phyloP scores from a whole-genome alignment of 2,797 vertebrate species.

The Parauchenoglanis punctatus region DNA sequence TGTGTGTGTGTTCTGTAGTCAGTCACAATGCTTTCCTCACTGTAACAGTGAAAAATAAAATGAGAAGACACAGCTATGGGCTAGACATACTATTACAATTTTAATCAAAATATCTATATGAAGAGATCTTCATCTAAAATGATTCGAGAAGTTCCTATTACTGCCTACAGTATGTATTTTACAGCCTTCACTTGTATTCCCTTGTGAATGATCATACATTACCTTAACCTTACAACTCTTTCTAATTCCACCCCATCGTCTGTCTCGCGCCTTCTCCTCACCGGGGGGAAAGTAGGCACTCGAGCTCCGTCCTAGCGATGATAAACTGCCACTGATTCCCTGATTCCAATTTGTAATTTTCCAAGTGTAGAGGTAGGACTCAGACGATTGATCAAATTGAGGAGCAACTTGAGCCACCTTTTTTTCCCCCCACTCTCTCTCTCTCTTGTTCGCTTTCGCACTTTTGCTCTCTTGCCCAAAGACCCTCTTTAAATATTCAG shows the following conservation, averaged over 20 bases:
- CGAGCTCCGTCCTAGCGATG: conserved; percentile 69
- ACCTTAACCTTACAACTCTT: conserved; percentile 36
- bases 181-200: conserved; percentile 19
- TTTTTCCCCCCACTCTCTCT: conserved; percentile 35
- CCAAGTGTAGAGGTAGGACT: conserved; percentile 78
- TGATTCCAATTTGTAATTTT: conserved; percentile 84
- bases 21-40: conserved; percentile 3
- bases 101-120: conserved; percentile 35
- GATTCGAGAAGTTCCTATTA: conserved; percentile 10
- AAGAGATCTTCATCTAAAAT: not conserved
- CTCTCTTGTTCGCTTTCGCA: conserved; percentile 49
- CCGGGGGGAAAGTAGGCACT: conserved; percentile 30
- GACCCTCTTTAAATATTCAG: conserved; percentile 82
- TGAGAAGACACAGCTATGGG: not conserved
- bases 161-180: conserved; percentile 12
- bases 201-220: conserved; percentile 28
- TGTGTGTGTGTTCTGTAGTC: not conserved
- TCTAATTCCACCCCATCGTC: conserved; percentile 38
- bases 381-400: conserved; percentile 80
- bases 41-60: conserved; percentile 2
- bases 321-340: conserved; percentile 80
- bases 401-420: conserved; percentile 71
- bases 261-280: conserved; percentile 31
- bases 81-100: conserved; percentile 15
- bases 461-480: conserved; percentile 66